phyloP scores from a whole-genome alignment of 2,113 vertebrate genomes.

The Fulmarus glacialis region DNA sequence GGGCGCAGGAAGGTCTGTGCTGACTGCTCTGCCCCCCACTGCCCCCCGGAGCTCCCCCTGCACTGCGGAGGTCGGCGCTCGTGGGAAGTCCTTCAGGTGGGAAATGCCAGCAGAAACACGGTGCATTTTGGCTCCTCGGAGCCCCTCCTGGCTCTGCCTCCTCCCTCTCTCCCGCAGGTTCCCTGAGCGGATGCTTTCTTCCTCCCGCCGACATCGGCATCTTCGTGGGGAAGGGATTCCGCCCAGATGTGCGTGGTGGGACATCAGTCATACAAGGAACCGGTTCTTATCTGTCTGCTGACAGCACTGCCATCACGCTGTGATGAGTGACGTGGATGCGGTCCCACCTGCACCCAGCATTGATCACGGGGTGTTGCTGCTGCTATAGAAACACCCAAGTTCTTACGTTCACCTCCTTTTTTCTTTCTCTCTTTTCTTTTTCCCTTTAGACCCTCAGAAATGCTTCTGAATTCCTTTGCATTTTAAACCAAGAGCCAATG shows the following conservation, averaged over 20 bases:
- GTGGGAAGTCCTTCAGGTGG: not conserved
- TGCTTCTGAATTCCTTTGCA: not conserved
- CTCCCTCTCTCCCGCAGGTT: not conserved
- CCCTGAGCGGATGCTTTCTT: rapidly evolving
- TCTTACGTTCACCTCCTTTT: constrained; percentile 17
- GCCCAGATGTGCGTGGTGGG: not conserved
- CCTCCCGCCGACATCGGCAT: not conserved
- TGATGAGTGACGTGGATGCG: not conserved
- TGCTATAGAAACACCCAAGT: constrained; percentile 61
- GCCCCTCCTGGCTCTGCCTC: not conserved
- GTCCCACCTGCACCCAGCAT: constrained; percentile 28
- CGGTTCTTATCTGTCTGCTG: constrained; percentile 26
- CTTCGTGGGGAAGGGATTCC: not conserved
- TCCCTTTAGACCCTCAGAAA: not conserved
- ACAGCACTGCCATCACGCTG: constrained; percentile 46
- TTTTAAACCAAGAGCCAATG: not conserved
- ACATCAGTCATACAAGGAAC: not conserved
- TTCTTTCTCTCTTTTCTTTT: not conserved
- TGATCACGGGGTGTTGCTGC: constrained; percentile 1
- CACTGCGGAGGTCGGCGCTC: rapidly evolving
- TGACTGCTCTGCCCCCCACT: not conserved
- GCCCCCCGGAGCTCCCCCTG: not conserved
- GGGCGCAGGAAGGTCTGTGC: not conserved
- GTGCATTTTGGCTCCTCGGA: rapidly evolving
- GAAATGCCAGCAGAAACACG: rapidly evolving